Evolutionary conservation across 1,140 invertebrate genomes (phyloP).

Genomic region (Drosophila asahinai): DNA sequence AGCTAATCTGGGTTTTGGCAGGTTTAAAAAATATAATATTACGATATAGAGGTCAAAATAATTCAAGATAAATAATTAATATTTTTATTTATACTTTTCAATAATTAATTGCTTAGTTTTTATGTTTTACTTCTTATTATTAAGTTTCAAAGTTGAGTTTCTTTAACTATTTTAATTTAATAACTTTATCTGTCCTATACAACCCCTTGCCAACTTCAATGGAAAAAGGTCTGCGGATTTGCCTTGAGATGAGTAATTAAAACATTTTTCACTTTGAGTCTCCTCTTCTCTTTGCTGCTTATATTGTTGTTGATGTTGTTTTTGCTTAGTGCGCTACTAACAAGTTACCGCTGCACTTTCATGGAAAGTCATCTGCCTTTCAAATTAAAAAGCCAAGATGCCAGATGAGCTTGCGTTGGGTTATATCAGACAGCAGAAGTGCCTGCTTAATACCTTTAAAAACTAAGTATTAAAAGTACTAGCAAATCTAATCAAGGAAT

Average conservation of each 20-base stretch:
- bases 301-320: slow-evolving; percentile 37
- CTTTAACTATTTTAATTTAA: slow-evolving; percentile 1
- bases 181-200: not conserved
- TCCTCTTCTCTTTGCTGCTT: slow-evolving; percentile 39
- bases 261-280: slow-evolving; percentile 78
- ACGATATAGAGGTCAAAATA: no score
- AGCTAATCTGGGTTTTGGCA: slow-evolving; percentile 13
- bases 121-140: not conserved
- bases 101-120: not conserved
- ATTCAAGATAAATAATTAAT: not conserved
- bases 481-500: not conserved
- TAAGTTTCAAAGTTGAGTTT: not conserved
- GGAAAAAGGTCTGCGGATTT: slow-evolving; percentile 9
- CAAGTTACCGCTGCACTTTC: slow-evolving; percentile 59
- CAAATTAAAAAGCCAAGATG: slow-evolving; percentile 65
- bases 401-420: slow-evolving; percentile 27
- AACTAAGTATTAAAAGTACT: not conserved
- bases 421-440: slow-evolving; percentile 9
- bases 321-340: slow-evolving; percentile 58
- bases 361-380: slow-evolving; percentile 50
- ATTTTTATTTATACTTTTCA: not conserved
- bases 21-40: not conserved
- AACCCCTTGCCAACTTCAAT: slow-evolving; percentile 11
- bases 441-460: not conserved
- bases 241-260: slow-evolving; percentile 82